phyloP scores from a whole-genome alignment of 1,140 invertebrate genomes.

The Meloidogyne floridensis region DNA sequence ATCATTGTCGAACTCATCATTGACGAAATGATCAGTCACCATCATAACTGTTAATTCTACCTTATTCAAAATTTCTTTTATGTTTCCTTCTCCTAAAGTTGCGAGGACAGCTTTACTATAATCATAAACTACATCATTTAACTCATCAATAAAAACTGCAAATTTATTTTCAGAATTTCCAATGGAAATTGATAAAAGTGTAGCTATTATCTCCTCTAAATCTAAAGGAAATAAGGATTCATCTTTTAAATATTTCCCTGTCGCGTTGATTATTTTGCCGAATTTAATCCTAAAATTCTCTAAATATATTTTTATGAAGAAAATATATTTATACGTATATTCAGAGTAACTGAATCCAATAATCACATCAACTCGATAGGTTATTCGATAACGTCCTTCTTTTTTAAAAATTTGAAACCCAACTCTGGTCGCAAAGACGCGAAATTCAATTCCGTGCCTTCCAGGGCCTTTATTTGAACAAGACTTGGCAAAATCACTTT shows the following conservation, averaged over 20 bases:
- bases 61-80: not conserved
- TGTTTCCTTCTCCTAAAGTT: not conserved
- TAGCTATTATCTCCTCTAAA: not conserved
- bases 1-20: no score
- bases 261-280: not conserved
- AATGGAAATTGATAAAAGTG: not conserved
- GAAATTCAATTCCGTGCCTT: not conserved
- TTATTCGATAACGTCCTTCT: not conserved
- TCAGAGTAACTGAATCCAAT: no score
- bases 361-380: not conserved
- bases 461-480: not conserved
- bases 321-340: no score
- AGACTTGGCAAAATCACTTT: not conserved
- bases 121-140: not conserved
- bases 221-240: not conserved
- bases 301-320: no score
- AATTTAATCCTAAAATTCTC: not conserved
- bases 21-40: no score
- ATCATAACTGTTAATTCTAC: no score
- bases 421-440: not conserved
- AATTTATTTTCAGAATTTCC: slow-evolving; percentile 6
- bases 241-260: not conserved
- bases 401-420: not conserved
- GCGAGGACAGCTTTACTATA: not conserved
- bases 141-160: not conserved